phyloP scores from a whole-genome alignment of 2,797 vertebrate species.

The Cyprinella venusta region DNA sequence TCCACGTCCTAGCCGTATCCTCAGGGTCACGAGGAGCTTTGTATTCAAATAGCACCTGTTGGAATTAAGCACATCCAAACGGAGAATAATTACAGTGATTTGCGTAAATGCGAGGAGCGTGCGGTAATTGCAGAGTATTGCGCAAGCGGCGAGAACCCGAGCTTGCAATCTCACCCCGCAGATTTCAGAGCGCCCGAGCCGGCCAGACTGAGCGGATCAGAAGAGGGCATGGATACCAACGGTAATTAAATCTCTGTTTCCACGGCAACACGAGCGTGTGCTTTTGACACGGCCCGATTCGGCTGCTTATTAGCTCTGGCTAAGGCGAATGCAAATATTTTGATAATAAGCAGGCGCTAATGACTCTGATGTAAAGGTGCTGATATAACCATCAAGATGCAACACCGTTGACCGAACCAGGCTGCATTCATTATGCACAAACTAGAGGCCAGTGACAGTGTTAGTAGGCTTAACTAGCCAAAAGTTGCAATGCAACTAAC shows the following conservation, averaged over 20 bases:
- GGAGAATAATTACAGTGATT: constrained; percentile 85
- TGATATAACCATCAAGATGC: constrained; percentile 17
- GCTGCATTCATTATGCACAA: neutral
- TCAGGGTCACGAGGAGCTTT: constrained; percentile 67
- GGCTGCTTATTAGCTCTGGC: constrained; percentile 57
- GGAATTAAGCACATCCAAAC: constrained; percentile 75
- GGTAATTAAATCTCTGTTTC: constrained; percentile 78
- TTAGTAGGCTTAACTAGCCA: neutral
- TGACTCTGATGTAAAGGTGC: constrained; percentile 66
- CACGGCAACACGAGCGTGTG: constrained; percentile 70
- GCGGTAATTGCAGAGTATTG: constrained; percentile 81
- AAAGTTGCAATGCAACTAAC: neutral
- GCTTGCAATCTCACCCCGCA: constrained; percentile 52
- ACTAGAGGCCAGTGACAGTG: neutral
- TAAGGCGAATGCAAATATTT: constrained; percentile 69
- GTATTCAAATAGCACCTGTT: constrained; percentile 83
- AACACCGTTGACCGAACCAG: neutral
- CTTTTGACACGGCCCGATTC: constrained; percentile 48
- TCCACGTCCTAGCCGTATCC: constrained; percentile 38
- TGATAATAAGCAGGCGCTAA: constrained; percentile 70
- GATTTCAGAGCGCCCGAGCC: constrained; percentile 58
- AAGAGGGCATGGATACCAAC: constrained; percentile 63
- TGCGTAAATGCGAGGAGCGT: constrained; percentile 61
- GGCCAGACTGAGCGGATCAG: constrained; percentile 53
- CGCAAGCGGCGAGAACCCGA: constrained; percentile 65